Conservation (phyloP, 2,797 vertebrate genomes). For the Eutrigla gurnardus region DNA sequence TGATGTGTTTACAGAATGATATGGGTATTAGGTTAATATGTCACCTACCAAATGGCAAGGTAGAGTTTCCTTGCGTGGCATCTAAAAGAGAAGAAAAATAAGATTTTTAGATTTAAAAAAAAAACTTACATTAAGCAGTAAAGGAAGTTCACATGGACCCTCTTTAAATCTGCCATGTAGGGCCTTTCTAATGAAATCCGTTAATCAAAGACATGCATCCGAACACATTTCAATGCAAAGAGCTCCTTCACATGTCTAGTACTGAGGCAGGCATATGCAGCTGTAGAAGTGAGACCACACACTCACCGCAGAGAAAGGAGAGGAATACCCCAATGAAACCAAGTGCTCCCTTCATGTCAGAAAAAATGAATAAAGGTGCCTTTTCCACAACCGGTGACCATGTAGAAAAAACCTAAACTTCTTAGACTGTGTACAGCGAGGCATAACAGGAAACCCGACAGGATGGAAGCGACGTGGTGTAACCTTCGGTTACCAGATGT, state of each 20-base stretch:
- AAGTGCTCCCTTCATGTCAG: conserved; percentile 86
- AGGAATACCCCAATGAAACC: conserved; percentile 82
- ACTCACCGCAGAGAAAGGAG: conserved; percentile 84
- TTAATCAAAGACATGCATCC: conserved; percentile 10
- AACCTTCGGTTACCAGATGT: conserved; percentile 83
- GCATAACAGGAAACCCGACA: conserved; percentile 85
- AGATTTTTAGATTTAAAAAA: conserved; percentile 13
- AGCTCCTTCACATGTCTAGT: conserved; percentile 39
- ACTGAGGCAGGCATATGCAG: conserved; percentile 63
- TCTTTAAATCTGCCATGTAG: conserved; percentile 18
- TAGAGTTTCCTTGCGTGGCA: conserved; percentile 26
- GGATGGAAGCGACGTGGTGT: conserved; percentile 75
- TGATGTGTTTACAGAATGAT: neutral
- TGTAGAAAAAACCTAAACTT: conserved; percentile 71
- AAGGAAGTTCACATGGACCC: neutral
- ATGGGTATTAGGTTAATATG: neutral
- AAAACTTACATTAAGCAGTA: conserved; percentile 14
- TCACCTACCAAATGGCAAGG: conserved; percentile 54
- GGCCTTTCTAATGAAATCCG: neutral
- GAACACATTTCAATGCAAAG: conserved; percentile 12
- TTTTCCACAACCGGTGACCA: conserved; percentile 70
- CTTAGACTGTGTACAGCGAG: conserved; percentile 69
- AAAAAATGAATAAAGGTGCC: conserved; percentile 72
- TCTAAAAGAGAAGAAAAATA: conserved; percentile 62
- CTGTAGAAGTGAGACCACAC: conserved; percentile 72